Percentiles rank a stretch among this genome's conserved stretches.
Conservation (phyloP, 2,888 invertebrate species). For the Eupithecia exiguata region DNA sequence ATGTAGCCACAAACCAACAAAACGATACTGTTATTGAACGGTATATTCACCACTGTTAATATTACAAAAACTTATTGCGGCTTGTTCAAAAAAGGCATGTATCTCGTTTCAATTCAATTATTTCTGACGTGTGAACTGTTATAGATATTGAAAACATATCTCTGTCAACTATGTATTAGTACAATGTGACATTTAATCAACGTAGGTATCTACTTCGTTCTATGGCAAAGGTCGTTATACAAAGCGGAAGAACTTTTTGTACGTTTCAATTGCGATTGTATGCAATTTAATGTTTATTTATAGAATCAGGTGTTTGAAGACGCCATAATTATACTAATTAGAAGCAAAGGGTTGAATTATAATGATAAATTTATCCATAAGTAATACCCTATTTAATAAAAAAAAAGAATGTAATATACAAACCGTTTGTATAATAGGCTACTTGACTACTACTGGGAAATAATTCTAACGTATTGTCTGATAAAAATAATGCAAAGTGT, state of each 20-base stretch:
- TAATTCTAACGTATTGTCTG: too few relatives aligned
- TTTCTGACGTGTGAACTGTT: constrained; percentile 19
- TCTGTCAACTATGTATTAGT: neutral
- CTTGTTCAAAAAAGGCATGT: neutral
- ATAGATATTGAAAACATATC: neutral
- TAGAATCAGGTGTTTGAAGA: neutral
- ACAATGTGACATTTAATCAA: constrained; percentile 6
- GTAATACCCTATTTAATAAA: neutral
- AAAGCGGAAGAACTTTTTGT: constrained; percentile 2
- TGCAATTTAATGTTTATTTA: neutral
- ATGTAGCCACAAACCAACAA: neutral
- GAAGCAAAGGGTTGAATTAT: neutral
- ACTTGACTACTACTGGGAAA: too few relatives aligned
- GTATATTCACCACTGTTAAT: neutral
- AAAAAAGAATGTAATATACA: too few relatives aligned
- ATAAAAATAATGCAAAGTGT: too few relatives aligned
- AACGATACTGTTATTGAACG: neutral
- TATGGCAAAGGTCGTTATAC: constrained; percentile 4
- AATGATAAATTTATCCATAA: neutral
- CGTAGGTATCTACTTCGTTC: neutral
- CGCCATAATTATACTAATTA: neutral
- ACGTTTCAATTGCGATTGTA: neutral
- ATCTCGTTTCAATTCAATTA: constrained; percentile 11
- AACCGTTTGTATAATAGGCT: too few relatives aligned
- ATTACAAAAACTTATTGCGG: neutral